Percentiles rank a stretch among this genome's conserved stretches.
Evolutionary conservation across 1,140 invertebrate genomes (phyloP).

Genomic region (Littorina saxatilis): DNA sequence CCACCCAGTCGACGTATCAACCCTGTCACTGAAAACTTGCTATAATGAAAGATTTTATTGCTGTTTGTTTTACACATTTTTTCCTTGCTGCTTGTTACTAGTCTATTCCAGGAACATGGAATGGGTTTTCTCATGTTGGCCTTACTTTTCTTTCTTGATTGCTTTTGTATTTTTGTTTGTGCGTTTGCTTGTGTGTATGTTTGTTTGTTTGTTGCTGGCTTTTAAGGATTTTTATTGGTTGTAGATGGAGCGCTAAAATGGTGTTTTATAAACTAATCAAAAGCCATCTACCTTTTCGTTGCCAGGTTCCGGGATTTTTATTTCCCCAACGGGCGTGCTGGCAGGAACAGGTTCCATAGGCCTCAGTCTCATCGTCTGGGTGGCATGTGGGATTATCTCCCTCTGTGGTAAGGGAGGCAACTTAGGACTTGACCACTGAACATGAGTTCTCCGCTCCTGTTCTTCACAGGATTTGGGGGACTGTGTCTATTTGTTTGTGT

Average conservation of each 20-base stretch:
- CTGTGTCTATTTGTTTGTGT: slow-evolving; percentile 10
- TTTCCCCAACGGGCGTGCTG: slow-evolving; percentile 94
- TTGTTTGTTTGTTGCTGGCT: background rate
- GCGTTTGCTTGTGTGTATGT: background rate
- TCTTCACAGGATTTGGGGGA: background rate
- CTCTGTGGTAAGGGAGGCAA: slow-evolving; percentile 63
- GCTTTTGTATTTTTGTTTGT: no score
- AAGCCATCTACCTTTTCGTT: slow-evolving; percentile 27
- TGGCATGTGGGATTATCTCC: slow-evolving; percentile 70
- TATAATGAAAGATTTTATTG: no score
- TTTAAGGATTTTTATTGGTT: no score
- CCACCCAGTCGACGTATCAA: no score
- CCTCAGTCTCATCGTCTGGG: slow-evolving; percentile 89
- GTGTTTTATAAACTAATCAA: background rate
- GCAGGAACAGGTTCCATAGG: slow-evolving; percentile 88
- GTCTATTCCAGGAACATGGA: no score
- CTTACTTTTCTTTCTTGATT: no score
- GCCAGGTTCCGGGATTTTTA: slow-evolving; percentile 92
- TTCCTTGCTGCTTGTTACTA: no score
- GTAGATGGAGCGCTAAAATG: background rate
- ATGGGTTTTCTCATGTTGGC: no score
- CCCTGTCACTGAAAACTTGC: no score
- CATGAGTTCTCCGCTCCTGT: slow-evolving; percentile 28
- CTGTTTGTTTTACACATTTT: no score
- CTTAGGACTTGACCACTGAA: background rate